Base-by-base conservation (phyloP, 2,113 vertebrate species). In the Heterotis niloticus region DNA sequence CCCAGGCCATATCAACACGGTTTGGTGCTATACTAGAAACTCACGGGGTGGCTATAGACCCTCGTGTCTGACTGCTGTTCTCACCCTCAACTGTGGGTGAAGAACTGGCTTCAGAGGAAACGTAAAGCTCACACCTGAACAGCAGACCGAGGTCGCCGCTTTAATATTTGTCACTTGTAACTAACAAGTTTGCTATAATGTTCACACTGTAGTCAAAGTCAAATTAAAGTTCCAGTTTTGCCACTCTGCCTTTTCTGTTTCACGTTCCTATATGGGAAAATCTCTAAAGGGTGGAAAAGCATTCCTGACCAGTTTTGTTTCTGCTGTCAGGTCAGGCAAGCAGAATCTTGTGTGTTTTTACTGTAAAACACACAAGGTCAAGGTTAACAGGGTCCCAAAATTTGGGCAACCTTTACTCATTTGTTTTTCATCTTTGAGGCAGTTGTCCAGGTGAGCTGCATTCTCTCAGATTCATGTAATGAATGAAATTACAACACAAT, bases 201-300 rank as follows among this genome's bases (percentile, higher is more conserved):
- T 83, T 91, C 89, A 89, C 84, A 83, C 82, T 82, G 87, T 83
- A 87, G 87, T n/a, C n/a, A 87, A 81, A 82, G 83, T 85, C 73
- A 57, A 86, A 91, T 88, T 88, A 92, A 91, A 90, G 81, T 77
- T 84, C 74, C 80, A 80, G 51, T 79, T 90, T 91, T 92, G 77
- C 87, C 73, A 90, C 85, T 87, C 79, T 11, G 18, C 10, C 60
- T 79, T 29, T 4, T 20, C 51, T 74, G 52, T 57, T 18, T 51
- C 51, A 10, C 13, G 11, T 51, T 70, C 29, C 29, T 70, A 12
- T 34, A 17, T 34, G 10, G 20, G 34, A 44, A 20, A 9, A 20
- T 70, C 20, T 28, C 29, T 4, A 51, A 70, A 26, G 64, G 20
- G 11, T 34, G 24, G 24, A 44, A 26, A 69, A 29, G 28, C 34